Evolutionary conservation across 2,113 vertebrate genomes (phyloP), one percentile per base, ranked within the genome.

Genomic region (Xiphophorus maculatus): DNA sequence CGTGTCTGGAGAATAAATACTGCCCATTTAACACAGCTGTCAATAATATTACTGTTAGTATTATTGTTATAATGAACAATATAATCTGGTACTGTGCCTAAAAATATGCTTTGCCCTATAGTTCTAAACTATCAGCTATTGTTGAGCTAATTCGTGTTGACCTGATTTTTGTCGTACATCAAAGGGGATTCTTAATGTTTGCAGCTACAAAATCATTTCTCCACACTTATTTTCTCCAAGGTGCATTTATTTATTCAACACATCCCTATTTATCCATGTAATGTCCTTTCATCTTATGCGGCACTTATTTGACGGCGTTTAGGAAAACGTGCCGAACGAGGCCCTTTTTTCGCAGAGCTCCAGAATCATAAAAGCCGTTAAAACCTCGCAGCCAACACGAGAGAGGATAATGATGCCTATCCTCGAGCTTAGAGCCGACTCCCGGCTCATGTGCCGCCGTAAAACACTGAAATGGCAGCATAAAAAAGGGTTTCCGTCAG

Each of bases 391-490:
- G 44, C 70, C 33, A 48, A 28, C n/a, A 22, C n/a, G n/a, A 25
- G 19, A 77, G 51, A 3, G 14, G 13, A 54, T 17, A 80, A 14
- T 44, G 8, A n/a, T 11, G 65, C 33, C 7, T 17, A 67, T 65
- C 66, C 28, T 68, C 44, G 12, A 64, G 66, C 63, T 28, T n/a
- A 63, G 69, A 73, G 66, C 72, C 60, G 74, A 76, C 74, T 35
- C 69, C n/a, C 7, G 2, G 14, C 80, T 74, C 12, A 7, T 12
- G 71, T 32, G 62, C 40, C 35, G 67, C 76, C 76, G 13, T 13
- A 17, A 73, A 63, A 60, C 76, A 65, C 27, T 77, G 22, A 80
- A 62, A 11, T 61, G 9, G 69, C 27, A 51, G 48, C 22, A 4
- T 37, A 66, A 76, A 80, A 74, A 68, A 37, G 15, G 2, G 5